phyloP scores from a whole-genome alignment of 2,888 invertebrate species.

The Chymomyza fuscimana region DNA sequence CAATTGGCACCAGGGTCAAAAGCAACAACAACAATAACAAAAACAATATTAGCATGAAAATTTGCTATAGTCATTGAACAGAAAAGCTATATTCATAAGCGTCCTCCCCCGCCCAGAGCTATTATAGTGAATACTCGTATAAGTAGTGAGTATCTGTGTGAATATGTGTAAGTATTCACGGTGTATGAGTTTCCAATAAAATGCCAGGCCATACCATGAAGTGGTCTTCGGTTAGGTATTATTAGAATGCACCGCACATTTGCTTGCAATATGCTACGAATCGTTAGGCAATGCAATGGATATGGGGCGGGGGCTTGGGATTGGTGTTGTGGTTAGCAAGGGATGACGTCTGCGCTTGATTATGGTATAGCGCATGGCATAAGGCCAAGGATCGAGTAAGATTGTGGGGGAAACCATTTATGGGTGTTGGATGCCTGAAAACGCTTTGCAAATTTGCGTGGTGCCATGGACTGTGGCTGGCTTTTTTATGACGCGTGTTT shows the following conservation, averaged over 20 bases:
- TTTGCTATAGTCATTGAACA: neutral
- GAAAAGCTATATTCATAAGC: neutral
- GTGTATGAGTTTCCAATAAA: neutral
- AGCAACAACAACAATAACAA: neutral
- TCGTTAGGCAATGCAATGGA: conserved; percentile 37
- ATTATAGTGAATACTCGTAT: no score
- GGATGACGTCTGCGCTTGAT: neutral
- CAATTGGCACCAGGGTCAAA: neutral
- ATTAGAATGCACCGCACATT: conserved; percentile 65
- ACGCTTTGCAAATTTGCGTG: neutral
- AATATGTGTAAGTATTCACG: neutral
- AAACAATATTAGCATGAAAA: no score
- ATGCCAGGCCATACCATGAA: conserved; percentile 10
- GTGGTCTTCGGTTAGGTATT: conserved; percentile 44
- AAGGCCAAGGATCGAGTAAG: neutral
- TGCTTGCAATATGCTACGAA: conserved; percentile 62
- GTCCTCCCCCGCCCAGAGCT: no score
- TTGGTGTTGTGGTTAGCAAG: neutral
- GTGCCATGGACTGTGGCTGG: neutral
- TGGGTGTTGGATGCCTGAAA: neutral
- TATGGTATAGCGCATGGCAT: neutral
- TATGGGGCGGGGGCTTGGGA: neutral
- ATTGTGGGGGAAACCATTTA: neutral
- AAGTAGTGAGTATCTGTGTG: neutral
- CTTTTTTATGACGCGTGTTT: neutral